Evolutionary conservation across 2,888 invertebrate genomes (phyloP).

Genomic region (Tortrix viridana): DNA sequence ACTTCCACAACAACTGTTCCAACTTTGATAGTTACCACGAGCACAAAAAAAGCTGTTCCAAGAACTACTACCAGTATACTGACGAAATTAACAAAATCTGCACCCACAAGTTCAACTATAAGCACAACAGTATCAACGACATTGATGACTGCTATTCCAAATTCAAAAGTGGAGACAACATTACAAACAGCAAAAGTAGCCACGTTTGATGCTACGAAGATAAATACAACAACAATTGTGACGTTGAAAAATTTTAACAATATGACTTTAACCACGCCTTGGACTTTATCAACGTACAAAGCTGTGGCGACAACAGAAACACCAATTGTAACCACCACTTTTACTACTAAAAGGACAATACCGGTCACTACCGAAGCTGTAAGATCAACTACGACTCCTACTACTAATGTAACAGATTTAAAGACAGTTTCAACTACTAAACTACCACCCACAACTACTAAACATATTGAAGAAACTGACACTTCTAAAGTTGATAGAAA

Average conservation of each 20-base stretch:
- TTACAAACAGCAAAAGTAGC: constrained; percentile 23
- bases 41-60: constrained; percentile 35
- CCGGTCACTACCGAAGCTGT: constrained; percentile 12
- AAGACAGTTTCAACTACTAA: constrained; percentile 45
- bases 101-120: constrained; percentile 28
- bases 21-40: constrained; percentile 36
- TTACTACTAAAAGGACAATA: background rate
- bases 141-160: constrained; percentile 23
- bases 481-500: constrained; percentile 15
- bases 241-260: constrained; percentile 10
- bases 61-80: too few species aligned
- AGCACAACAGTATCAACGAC: constrained; percentile 39
- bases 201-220: constrained; percentile 11
- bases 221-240: background rate
- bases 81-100: too few species aligned
- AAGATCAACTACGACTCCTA: constrained; percentile 26
- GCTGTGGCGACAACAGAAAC: constrained; percentile 13
- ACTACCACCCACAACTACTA: constrained; percentile 12
- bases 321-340: constrained; percentile 34
- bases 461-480: constrained; percentile 7
- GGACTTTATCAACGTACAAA: constrained; percentile 22
- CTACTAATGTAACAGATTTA: constrained; percentile 38
- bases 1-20: constrained; percentile 26
- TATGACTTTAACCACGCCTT: constrained; percentile 21
- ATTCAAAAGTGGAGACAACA: constrained; percentile 26